Conservation (phyloP, 2,888 invertebrate species). For the Petrolisthes manimaculis region DNA sequence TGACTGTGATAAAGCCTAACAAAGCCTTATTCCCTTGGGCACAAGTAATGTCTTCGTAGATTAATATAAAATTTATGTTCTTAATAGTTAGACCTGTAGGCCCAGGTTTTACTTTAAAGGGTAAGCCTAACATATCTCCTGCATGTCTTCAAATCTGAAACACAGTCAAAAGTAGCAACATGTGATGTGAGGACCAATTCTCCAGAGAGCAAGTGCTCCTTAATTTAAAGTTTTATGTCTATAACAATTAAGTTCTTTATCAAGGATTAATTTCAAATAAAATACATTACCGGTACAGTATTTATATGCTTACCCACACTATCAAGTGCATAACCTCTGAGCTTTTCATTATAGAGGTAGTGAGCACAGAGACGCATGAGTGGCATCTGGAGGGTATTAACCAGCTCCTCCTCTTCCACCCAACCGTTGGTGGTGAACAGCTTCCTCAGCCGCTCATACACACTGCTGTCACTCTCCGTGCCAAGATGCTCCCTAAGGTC, state of each 20-base stretch:
- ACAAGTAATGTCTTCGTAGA: too few relatives aligned
- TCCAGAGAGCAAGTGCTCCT: background rate
- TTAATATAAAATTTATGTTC: too few relatives aligned
- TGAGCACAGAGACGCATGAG: conserved; percentile 76
- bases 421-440: conserved; percentile 71
- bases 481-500: conserved; percentile 15
- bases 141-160: too few relatives aligned
- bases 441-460: conserved; percentile 58
- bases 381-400: conserved; percentile 71
- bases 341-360: conserved; percentile 77
- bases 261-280: background rate
- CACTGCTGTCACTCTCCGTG: conserved; percentile 16
- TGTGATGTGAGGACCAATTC: too few relatives aligned
- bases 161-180: too few relatives aligned
- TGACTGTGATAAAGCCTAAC: too few relatives aligned
- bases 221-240: background rate
- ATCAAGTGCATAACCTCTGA: conserved; percentile 76
- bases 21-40: too few relatives aligned
- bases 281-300: background rate
- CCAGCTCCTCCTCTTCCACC: conserved; percentile 71
- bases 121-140: too few relatives aligned
- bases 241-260: background rate
- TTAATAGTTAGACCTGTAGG: too few relatives aligned
- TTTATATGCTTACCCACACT: conserved; percentile 76
- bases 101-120: too few relatives aligned